Conservation (phyloP, 2,113 vertebrate species). For the Platichthys stellatus region DNA sequence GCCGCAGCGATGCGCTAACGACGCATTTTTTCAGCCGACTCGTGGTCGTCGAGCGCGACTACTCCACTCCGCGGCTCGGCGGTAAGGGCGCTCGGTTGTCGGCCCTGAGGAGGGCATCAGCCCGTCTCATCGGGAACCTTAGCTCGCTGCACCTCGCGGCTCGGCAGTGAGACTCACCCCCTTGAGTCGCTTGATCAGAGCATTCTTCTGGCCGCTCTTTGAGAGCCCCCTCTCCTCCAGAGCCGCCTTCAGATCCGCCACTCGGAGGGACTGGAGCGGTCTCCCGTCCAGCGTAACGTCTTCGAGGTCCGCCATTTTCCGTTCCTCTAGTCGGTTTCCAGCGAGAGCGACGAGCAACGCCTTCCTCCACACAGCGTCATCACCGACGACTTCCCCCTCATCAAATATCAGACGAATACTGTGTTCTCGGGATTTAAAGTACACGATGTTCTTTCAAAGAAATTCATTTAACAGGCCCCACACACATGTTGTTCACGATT, state of each 20-base stretch:
- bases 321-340: slow-evolving; percentile 80
- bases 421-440: fast-evolving
- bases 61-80: slow-evolving; percentile 53
- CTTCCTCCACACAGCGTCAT: slow-evolving; percentile 70
- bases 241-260: slow-evolving; percentile 92
- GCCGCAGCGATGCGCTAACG: background rate
- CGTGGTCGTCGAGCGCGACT: slow-evolving; percentile 14
- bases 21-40: background rate
- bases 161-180: slow-evolving; percentile 84
- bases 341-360: slow-evolving; percentile 73
- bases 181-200: slow-evolving; percentile 91
- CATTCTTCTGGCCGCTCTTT: slow-evolving; percentile 93
- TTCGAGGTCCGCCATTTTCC: slow-evolving; percentile 97
- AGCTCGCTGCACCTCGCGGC: slow-evolving; percentile 33
- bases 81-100: slow-evolving; percentile 58
- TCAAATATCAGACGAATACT: slow-evolving; percentile 2
- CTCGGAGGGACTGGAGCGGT: slow-evolving; percentile 92
- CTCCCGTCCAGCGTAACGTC: slow-evolving; percentile 96
- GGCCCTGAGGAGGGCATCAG: slow-evolving; percentile 78
- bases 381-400: slow-evolving; percentile 43
- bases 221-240: slow-evolving; percentile 90
- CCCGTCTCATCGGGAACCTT: slow-evolving; percentile 65
- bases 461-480: background rate
- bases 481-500: fast-evolving
- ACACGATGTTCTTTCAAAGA: fast-evolving